phyloP scores from a whole-genome alignment of 2,888 invertebrate genomes.

The Chouioia cunea region DNA sequence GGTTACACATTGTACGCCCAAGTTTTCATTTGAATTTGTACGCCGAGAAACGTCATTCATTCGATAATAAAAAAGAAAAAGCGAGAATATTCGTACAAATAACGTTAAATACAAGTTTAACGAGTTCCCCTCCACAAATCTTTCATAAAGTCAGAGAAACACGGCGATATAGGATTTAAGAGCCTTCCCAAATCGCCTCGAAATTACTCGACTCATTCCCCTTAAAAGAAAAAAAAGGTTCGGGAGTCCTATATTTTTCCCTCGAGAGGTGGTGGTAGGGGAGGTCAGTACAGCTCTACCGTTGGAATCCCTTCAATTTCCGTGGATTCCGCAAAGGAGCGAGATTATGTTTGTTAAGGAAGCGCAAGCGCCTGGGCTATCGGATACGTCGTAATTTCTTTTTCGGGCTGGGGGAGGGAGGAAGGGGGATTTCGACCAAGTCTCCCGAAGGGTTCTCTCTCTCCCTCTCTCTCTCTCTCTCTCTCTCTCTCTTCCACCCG shows the following conservation, averaged over 20 bases:
- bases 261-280: neutral
- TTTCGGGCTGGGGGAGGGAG: slow-evolving; percentile 7
- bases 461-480: too few species aligned
- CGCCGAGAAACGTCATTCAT: too few species aligned
- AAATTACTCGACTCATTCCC: neutral
- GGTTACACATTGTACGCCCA: too few species aligned
- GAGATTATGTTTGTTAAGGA: slow-evolving; percentile 39
- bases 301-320: slow-evolving; percentile 37
- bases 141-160: neutral
- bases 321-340: slow-evolving; percentile 14
- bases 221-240: too few species aligned
- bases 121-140: too few species aligned
- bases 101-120: too few species aligned
- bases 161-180: slow-evolving; percentile 2
- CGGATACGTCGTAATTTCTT: slow-evolving; percentile 37
- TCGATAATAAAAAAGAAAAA: too few species aligned
- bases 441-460: too few species aligned
- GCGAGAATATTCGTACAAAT: too few species aligned
- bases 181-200: too few species aligned
- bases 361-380: neutral
- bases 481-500: too few species aligned
- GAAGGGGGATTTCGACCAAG: neutral
- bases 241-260: slow-evolving; percentile 5
- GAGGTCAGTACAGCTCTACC: neutral
- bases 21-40: too few species aligned